phyloP scores from a whole-genome alignment of 2,888 invertebrate species.

The Drosophila fungiperda region DNA sequence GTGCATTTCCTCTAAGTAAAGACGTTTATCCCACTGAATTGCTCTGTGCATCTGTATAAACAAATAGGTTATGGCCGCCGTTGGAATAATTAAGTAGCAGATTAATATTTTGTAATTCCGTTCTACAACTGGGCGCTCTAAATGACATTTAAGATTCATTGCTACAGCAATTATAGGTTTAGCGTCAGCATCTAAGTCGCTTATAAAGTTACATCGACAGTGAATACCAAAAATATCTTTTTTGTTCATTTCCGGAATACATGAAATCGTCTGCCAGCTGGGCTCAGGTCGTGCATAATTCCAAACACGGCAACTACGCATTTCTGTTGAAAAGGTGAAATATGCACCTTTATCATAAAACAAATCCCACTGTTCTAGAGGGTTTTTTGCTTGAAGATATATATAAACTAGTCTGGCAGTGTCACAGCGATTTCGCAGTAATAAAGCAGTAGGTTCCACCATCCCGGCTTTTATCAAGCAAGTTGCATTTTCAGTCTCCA shows the following conservation, averaged over 20 bases:
- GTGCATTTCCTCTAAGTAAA: too few relatives aligned
- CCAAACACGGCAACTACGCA: conserved; percentile 49
- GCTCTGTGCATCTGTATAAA: too few relatives aligned
- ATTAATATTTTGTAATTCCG: too few relatives aligned
- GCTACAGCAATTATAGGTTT: conserved; percentile 41
- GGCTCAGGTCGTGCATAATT: conserved; percentile 52
- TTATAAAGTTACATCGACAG: conserved; percentile 45
- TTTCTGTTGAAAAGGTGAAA: conserved; percentile 46
- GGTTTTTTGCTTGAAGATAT: conserved; percentile 34
- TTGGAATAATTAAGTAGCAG: too few relatives aligned
- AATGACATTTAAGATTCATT: conserved; percentile 50
- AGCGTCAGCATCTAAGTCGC: conserved; percentile 49
- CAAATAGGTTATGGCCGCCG: too few relatives aligned
- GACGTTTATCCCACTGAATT: too few relatives aligned
- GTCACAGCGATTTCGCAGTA: conserved; percentile 41
- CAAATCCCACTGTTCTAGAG: conserved; percentile 12
- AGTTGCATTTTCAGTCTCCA: conserved; percentile 17
- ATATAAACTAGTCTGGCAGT: conserved; percentile 40
- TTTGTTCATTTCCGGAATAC: conserved; percentile 49
- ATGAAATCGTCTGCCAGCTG: conserved; percentile 41
- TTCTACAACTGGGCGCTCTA: conserved; percentile 37
- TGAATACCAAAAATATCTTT: conserved; percentile 44
- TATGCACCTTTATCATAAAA: conserved; percentile 29
- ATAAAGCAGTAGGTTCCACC: conserved; percentile 18
- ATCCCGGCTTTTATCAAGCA: conserved; percentile 30